Base-by-base conservation (phyloP, 1,140 invertebrate genomes). In the Zaprionus africanus region DNA sequence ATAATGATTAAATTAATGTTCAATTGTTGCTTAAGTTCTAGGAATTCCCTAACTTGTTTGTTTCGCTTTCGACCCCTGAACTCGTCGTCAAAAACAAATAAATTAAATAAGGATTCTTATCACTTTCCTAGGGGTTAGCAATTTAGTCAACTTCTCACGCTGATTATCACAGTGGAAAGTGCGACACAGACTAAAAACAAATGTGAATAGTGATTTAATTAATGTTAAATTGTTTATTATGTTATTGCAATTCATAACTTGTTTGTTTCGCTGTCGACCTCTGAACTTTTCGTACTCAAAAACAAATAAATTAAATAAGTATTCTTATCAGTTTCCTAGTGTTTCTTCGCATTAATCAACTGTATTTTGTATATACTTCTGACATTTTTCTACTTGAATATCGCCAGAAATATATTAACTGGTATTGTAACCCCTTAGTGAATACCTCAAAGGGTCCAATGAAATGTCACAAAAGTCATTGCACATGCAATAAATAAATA, bases 401-500 rank as follows among this genome's bases (percentile, higher is more conserved):
- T 28, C 41, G 1, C 2, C 59, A 28, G 43, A 19, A 28, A 24
- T 31, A 24, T 31, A 38, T 31, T 31, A 2, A 31, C 28, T 31
- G 7, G 28, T 1, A 31, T 9, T 26, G 19, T 9, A 60, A 24
- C 66, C 31, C 19, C n/a, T 46, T 46, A 17, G 67, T 53, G 49
- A 61, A 43, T 62, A 54, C 28, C 2, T 43, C n/a, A n/a, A 41
- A 19, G 15, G 12, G 19, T n/a, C 17, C 19, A 17, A 64, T 36
- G 36, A 38, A 34, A 34, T 31, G 19, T 26, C 19, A 62, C n/a
- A 61, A n/a, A 41, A 28, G 15, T 11, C 57, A 64, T 54, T 54
- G 34, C 22, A n/a, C 5, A 26, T 54, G 58, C 38, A 53, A 38
- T 31, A 51, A 28, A 61, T 53, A 4, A 53, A 56, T 19, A 53